These are phyloP conservation scores for Aleiodes leptofemur DNA, from an alignment of 2,888 invertebrate species.

Conservation along the genomic window DNA sequence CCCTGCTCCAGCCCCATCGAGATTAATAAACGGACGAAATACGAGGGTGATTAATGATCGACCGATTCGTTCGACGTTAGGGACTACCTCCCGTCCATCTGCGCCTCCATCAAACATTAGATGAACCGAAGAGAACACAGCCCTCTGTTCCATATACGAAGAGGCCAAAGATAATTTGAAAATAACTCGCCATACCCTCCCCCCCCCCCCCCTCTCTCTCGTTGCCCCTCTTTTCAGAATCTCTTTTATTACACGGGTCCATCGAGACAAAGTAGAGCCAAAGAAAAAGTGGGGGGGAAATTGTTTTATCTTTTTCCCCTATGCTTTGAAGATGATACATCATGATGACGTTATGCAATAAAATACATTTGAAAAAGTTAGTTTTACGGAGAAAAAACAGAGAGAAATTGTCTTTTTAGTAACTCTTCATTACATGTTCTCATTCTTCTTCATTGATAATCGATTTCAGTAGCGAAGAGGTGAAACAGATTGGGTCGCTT, in stretches of 20 bases:
- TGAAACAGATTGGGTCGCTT: too few species aligned
- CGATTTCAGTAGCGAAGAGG: too few species aligned
- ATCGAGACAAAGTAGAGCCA: constrained; percentile 25
- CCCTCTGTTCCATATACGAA: not conserved
- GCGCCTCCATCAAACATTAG: constrained; percentile 41
- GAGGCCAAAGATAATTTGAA: constrained; percentile 33
- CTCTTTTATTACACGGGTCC: constrained; percentile 45
- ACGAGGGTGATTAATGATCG: constrained; percentile 54
- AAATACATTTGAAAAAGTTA: too few species aligned
- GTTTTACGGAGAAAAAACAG: too few species aligned
- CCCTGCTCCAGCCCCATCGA: not conserved
- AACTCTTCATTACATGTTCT: too few species aligned
- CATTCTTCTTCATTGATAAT: too few species aligned
- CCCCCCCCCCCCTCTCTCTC: not conserved
- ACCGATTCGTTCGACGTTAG: constrained; percentile 47
- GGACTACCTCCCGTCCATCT: constrained; percentile 50
- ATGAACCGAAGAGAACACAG: constrained; percentile 2
- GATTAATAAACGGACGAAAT: constrained; percentile 42
- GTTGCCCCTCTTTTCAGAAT: constrained; percentile 37
- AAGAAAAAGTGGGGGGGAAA: too few species aligned
- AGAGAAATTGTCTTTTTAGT: too few species aligned
- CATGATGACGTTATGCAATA: too few species aligned
- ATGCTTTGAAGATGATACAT: too few species aligned
- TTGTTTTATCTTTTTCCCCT: too few species aligned
- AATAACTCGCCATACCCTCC: constrained; percentile 25